Percentiles rank a stretch among this genome's conserved stretches.
These are phyloP conservation scores for Maniola jurtina DNA, from an alignment of 1,140 invertebrate genomes.

Conservation along the genomic window DNA sequence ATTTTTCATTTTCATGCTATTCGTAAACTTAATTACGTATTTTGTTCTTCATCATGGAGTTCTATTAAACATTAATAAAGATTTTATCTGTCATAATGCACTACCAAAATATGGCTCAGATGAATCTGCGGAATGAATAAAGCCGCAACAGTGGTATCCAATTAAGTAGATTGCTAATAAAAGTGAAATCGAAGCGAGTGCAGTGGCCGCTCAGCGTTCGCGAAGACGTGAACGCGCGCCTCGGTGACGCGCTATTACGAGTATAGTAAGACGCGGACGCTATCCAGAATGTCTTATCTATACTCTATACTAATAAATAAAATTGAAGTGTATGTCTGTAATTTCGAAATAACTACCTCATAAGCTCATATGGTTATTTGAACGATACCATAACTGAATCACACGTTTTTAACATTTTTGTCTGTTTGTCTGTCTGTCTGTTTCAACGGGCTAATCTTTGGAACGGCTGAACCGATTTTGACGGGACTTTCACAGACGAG, in stretches of 20 bases:
- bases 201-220: constrained; percentile 62
- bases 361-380: too few relatives aligned
- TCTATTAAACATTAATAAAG: constrained; percentile 17
- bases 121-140: constrained; percentile 72
- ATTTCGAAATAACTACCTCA: too few relatives aligned
- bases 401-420: too few relatives aligned
- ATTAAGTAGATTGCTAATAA: constrained; percentile 78
- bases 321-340: too few relatives aligned
- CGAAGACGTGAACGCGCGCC: constrained; percentile 27
- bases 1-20: constrained; percentile 1
- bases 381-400: too few relatives aligned
- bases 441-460: too few relatives aligned
- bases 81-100: constrained; percentile 11
- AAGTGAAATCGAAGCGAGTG: constrained; percentile 77
- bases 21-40: background rate
- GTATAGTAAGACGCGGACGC: constrained; percentile 25
- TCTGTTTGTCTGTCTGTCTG: too few relatives aligned
- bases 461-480: too few relatives aligned
- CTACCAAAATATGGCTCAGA: constrained; percentile 44
- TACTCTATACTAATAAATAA: too few relatives aligned
- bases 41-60: background rate
- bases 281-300: too few relatives aligned
- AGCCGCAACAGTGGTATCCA: constrained; percentile 74
- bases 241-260: constrained; percentile 30
- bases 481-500: too few relatives aligned